Base-by-base conservation (phyloP, 1,140 invertebrate genomes). In the Oryctes rhinoceros region DNA sequence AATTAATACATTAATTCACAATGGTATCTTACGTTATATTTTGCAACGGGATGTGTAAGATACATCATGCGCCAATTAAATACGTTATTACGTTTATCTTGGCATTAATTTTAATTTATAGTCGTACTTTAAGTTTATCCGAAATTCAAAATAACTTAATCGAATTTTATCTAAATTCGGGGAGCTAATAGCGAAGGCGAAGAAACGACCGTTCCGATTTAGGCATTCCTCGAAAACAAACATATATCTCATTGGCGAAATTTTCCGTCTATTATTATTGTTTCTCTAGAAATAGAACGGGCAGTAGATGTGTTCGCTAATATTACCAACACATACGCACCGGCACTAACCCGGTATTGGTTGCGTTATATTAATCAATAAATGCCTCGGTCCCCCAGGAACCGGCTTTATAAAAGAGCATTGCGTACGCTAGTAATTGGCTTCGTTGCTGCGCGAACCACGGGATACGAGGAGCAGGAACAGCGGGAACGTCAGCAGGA, bases 301-400 rank as follows among this genome's bases (percentile, higher is more conserved):
- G 24, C 24, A 30, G 18, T 35, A 71, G 18, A 71, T 15, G 24
- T 35, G 65, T 71, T 71, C 65, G 65, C 30, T 71, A 71, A 71
- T 24, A 71, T 35, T 24, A 71, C 65, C 6, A 37, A 71, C 65
- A 71, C 65, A 71, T 71, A 24, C 65, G 24, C 65, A 71, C 65
- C 65, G 65, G 65, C 65, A 71, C 65, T 71, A 71, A 71, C 65
- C 35, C 65, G 65, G 65, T 71, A 71, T 71, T 71, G 65, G 65
- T 71, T 71, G 65, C 65, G 65, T 71, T 71, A 71, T 71, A 71
- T 71, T 71, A 71, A 71, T 71, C 65, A 71, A 71, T 71, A 71
- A 71, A 71, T 71, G 65, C 65, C 18, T 71, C 65, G 65, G 65
- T 71, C 65, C 65, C 65, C 65, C 65, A 71, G 65, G 65, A 71